Percentiles rank a stretch among this genome's conserved stretches.
Evolutionary conservation across 2,797 vertebrate genomes (phyloP).

Genomic region (Apogon hyalosoma): DNA sequence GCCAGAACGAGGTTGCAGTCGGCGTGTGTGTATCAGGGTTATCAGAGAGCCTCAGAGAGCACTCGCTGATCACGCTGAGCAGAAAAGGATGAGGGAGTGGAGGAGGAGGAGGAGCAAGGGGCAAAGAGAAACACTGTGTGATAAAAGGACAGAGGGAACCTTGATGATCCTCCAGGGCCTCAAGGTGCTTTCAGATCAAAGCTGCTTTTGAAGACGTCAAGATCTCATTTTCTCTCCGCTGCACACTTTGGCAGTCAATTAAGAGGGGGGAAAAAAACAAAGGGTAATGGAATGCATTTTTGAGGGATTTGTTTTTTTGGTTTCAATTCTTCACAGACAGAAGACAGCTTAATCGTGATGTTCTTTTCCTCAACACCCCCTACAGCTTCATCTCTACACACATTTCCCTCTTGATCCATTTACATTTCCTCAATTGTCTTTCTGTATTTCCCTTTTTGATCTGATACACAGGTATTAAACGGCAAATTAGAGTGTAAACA

Average conservation of each 20-base stretch:
- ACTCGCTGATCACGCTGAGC: constrained; percentile 45
- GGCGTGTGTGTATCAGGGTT: constrained; percentile 50
- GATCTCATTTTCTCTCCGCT: constrained; percentile 41
- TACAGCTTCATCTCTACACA: constrained; percentile 18
- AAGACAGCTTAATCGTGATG: constrained; percentile 34
- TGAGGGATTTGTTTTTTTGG: constrained; percentile 39
- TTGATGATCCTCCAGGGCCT: constrained; percentile 73
- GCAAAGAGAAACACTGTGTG: constrained; percentile 36
- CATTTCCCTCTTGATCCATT: constrained; percentile 23
- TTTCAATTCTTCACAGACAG: constrained; percentile 33
- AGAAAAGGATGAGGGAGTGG: constrained; percentile 31
- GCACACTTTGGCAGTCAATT: constrained; percentile 51
- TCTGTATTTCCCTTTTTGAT: constrained; percentile 20
- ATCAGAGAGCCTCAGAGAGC: constrained; percentile 59
- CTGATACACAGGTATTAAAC: constrained; percentile 11
- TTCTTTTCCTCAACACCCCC: constrained; percentile 24
- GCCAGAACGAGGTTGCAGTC: constrained; percentile 31
- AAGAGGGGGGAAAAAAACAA: constrained; percentile 42
- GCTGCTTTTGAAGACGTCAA: constrained; percentile 67
- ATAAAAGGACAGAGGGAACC: constrained; percentile 68
- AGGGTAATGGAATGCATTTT: constrained; percentile 28
- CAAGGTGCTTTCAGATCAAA: constrained; percentile 71
- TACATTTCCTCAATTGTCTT: constrained; percentile 28
- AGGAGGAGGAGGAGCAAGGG: constrained; percentile 34
- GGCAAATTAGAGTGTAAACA: constrained; percentile 22